Evolutionary conservation across 2,888 invertebrate species (phyloP).

Genomic region (Rhagonycha lutea): DNA sequence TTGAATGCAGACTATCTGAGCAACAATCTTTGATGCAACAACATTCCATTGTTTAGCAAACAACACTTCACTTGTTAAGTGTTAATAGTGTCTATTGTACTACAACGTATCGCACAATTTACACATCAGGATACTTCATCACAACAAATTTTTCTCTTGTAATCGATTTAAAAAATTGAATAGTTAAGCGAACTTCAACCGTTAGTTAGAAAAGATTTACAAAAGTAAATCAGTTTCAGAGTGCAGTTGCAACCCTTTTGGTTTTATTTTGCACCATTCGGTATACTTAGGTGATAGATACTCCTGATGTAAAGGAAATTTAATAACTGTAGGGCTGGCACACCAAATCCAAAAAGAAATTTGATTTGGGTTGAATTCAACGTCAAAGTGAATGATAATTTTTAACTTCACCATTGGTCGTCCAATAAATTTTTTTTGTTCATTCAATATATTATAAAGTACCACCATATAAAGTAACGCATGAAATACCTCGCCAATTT

Average conservation of each 20-base stretch:
- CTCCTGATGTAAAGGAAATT: too few species aligned
- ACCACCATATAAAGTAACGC: not conserved
- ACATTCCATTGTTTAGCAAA: slow-evolving; percentile 30
- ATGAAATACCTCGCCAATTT: not conserved
- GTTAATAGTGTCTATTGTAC: slow-evolving; percentile 22
- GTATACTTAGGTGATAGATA: too few species aligned
- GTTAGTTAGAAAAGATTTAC: too few species aligned
- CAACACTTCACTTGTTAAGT: slow-evolving; percentile 21
- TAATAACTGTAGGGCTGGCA: too few species aligned
- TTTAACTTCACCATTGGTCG: not conserved
- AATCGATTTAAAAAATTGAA: not conserved
- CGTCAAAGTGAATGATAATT: too few species aligned
- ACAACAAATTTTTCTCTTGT: not conserved
- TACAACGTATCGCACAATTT: slow-evolving; percentile 3
- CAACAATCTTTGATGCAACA: slow-evolving; percentile 32
- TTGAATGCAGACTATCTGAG: slow-evolving; percentile 33
- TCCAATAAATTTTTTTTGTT: not conserved
- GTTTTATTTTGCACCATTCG: too few species aligned
- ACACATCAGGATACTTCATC: not conserved
- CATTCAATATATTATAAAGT: not conserved
- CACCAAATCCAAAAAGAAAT: too few species aligned
- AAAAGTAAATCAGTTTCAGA: too few species aligned
- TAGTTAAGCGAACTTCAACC: too few species aligned
- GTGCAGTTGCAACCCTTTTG: too few species aligned
- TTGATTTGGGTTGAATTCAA: too few species aligned